Percentiles rank a stretch among this genome's conserved stretches.
Evolutionary conservation across 1,140 invertebrate genomes (phyloP).

Genomic region (Halotydeus destructor): DNA sequence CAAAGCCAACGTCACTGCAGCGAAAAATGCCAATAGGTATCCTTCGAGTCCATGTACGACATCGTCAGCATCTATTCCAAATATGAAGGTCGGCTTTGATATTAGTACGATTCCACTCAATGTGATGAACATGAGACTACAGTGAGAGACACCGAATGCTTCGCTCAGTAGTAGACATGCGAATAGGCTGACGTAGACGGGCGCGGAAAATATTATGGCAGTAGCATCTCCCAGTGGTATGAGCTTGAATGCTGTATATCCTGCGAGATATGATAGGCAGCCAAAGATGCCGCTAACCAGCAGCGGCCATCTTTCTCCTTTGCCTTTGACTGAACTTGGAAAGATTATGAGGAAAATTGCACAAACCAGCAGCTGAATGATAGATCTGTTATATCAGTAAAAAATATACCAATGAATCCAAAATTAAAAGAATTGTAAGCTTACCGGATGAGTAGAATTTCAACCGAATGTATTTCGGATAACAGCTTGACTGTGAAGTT

Average conservation of each 20-base stretch:
- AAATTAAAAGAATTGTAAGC: too few relatives aligned
- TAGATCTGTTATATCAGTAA: background rate
- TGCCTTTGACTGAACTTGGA: background rate
- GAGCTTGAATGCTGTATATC: conserved; percentile 21
- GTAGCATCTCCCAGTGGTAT: conserved; percentile 33
- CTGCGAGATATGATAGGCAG: background rate
- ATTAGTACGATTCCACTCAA: conserved; percentile 30
- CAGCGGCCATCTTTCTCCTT: background rate
- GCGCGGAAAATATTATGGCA: conserved; percentile 34
- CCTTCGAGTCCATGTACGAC: conserved; percentile 34
- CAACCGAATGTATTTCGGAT: too few relatives aligned
- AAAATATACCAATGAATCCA: too few relatives aligned
- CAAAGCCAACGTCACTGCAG: conserved; percentile 64
- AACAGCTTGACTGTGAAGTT: too few relatives aligned
- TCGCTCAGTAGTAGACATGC: conserved; percentile 31
- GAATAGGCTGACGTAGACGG: conserved; percentile 30
- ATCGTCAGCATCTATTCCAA: conserved; percentile 16
- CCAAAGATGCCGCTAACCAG: background rate
- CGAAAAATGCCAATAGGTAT: conserved; percentile 52
- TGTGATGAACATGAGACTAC: conserved; percentile 27
- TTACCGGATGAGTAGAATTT: background rate
- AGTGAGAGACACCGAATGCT: conserved; percentile 30
- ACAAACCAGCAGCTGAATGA: background rate
- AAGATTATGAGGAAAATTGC: background rate
- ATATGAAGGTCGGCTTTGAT: conserved; percentile 30